phyloP scores from a whole-genome alignment of 2,797 vertebrate genomes.

The Toxotes lorentzi region DNA sequence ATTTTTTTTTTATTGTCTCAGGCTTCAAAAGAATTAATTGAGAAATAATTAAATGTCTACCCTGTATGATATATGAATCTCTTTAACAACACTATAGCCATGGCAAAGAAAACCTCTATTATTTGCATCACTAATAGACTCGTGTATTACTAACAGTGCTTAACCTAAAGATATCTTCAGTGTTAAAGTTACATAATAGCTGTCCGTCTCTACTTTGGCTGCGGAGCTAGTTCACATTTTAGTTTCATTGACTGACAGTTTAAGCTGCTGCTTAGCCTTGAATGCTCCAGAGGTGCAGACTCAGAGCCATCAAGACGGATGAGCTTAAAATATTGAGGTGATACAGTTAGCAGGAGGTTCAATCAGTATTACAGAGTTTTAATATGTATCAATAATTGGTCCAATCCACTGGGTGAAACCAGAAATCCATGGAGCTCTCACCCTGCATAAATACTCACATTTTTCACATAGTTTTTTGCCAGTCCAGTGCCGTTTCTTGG shows the following conservation, averaged over 20 bases:
- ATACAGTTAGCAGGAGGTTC: neutral
- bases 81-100: neutral
- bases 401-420: neutral
- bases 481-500: neutral
- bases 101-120: neutral
- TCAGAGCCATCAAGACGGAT: neutral
- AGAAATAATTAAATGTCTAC: conserved; percentile 4
- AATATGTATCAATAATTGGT: neutral
- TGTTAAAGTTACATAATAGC: neutral
- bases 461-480: neutral
- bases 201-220: neutral
- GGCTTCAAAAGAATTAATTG: conserved; percentile 27
- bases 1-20: conserved; percentile 15
- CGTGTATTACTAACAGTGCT: too few relatives aligned
- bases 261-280: neutral
- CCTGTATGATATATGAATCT: conserved; percentile 2
- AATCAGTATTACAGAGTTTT: neutral
- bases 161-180: neutral
- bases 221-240: neutral
- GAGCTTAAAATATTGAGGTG: neutral
- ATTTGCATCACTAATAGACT: too few relatives aligned
- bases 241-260: conserved; percentile 6
- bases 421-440: neutral
- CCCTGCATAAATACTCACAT: neutral
- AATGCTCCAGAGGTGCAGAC: neutral